Percentiles rank a stretch among this genome's conserved stretches.
These are phyloP conservation scores for Plecotus auritus DNA, from an alignment of 2,113 vertebrate genomes.

Conservation along the genomic window DNA sequence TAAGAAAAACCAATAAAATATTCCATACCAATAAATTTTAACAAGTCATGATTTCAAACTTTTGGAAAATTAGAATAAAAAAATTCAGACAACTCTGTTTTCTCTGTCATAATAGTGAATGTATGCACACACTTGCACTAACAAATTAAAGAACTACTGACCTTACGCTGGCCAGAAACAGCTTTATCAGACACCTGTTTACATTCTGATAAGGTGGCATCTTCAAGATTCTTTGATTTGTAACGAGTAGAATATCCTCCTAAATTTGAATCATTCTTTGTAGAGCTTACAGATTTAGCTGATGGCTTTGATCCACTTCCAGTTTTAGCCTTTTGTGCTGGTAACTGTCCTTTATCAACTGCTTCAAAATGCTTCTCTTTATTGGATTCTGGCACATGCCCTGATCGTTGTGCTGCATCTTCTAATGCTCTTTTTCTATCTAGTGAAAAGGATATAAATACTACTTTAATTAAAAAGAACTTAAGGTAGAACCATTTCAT, in stretches of 20 bases:
- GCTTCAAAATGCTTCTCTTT: constrained; percentile 77
- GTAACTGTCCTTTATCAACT: constrained; percentile 58
- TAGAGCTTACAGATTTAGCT: constrained; percentile 39
- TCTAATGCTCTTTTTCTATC: constrained; percentile 77
- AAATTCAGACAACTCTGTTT: constrained; percentile 4
- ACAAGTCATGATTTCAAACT: background rate
- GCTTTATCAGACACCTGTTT: constrained; percentile 52
- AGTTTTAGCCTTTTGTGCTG: constrained; percentile 55
- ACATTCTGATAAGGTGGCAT: background rate
- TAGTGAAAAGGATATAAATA: constrained; percentile 31
- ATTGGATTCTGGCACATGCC: constrained; percentile 68
- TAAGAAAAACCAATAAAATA: constrained; percentile 8
- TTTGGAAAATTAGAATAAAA: constrained; percentile 10
- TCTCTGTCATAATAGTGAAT: background rate
- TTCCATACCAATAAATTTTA: background rate
- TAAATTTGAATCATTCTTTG: constrained; percentile 56
- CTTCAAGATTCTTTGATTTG: constrained; percentile 66
- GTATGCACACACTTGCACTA: background rate
- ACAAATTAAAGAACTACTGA: constrained; percentile 47
- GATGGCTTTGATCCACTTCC: constrained; percentile 52
- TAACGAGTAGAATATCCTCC: constrained; percentile 32
- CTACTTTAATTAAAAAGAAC: background rate
- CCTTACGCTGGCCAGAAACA: constrained; percentile 62
- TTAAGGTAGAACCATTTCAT: background rate
- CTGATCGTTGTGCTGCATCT: constrained; percentile 69